These are phyloP conservation scores for Vulpes ferrilata DNA, from an alignment of 2,113 vertebrate species.

Conservation along the genomic window DNA sequence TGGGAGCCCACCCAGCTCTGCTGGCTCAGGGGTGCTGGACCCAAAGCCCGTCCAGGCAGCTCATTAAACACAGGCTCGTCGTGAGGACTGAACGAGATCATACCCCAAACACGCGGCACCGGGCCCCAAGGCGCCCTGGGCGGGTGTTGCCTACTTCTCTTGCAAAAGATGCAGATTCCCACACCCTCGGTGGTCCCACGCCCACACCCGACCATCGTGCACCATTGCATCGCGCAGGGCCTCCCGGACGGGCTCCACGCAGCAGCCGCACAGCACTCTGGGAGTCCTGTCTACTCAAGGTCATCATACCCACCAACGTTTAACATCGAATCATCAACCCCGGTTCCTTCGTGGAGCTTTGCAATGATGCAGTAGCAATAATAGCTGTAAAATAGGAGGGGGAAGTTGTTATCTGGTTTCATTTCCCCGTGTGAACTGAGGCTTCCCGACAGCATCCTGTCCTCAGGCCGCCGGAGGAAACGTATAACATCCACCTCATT, in stretches of 20 bases:
- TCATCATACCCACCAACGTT: fast-evolving
- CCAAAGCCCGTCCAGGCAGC: not conserved
- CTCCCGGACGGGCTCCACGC: fast-evolving
- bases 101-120: fast-evolving
- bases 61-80: fast-evolving
- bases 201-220: fast-evolving
- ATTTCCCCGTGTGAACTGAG: not conserved
- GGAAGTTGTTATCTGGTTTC: fast-evolving
- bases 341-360: fast-evolving
- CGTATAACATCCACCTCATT: not conserved
- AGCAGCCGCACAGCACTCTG: not conserved
- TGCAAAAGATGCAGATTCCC: not conserved
- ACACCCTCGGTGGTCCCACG: fast-evolving
- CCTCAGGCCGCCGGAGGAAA: fast-evolving
- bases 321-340: fast-evolving
- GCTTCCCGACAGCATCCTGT: not conserved
- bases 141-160: not conserved
- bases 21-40: too few relatives aligned
- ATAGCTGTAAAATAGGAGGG: fast-evolving
- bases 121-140: not conserved
- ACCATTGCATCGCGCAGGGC: fast-evolving
- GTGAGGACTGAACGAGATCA: fast-evolving
- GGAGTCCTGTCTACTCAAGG: not conserved
- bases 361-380: fast-evolving
- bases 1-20: not conserved